Conservation (phyloP, 2,113 vertebrate species). For the Clarias gariepinus region DNA sequence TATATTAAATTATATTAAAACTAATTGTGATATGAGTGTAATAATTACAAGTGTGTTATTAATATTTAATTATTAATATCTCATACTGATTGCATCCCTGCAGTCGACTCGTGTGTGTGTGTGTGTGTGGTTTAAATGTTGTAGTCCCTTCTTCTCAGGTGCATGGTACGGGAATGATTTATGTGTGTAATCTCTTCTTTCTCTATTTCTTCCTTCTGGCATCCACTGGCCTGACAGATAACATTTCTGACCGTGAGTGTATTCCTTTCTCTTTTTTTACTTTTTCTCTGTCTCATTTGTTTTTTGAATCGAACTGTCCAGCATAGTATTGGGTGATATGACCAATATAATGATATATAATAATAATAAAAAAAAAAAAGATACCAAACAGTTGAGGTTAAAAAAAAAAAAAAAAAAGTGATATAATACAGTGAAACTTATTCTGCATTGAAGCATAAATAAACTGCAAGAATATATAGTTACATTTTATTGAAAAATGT, state of each 20-base stretch:
- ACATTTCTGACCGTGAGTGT: conserved; percentile 66
- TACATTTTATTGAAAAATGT: neutral
- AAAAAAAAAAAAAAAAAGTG: too few relatives aligned
- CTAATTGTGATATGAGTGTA: neutral
- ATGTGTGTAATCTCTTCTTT: neutral
- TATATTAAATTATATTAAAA: neutral
- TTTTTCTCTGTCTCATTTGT: neutral
- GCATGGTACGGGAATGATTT: neutral
- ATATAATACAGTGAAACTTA: neutral
- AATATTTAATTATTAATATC: neutral
- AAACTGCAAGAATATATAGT: neutral
- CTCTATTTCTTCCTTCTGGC: conserved; percentile 41
- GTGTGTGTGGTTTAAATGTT: neutral
- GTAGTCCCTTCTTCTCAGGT: neutral
- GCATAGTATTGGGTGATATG: neutral
- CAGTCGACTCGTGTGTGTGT: neutral
- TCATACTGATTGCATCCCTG: neutral
- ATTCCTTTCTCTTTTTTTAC: conserved; percentile 7
- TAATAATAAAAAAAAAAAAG: neutral
- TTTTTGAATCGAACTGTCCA: neutral
- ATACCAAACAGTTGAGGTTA: too few relatives aligned
- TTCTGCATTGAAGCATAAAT: neutral
- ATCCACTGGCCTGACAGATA: conserved; percentile 63
- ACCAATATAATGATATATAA: neutral
- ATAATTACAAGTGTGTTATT: neutral